Evolutionary conservation across 2,888 invertebrate genomes (phyloP).

Genomic region (Tinea semifulvella): DNA sequence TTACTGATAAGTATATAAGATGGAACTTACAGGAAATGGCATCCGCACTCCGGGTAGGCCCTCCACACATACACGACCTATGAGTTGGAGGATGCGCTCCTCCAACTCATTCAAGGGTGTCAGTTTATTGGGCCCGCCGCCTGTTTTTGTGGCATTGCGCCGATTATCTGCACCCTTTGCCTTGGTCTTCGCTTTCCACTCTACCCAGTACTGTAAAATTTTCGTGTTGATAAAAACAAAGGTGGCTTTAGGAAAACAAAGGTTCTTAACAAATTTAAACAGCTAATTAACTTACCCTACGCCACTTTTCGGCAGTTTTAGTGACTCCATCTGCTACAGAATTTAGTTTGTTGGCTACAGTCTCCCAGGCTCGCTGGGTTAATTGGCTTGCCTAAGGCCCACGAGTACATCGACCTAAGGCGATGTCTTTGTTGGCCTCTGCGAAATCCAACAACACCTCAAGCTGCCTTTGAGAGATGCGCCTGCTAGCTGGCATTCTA

Average conservation of each 20-base stretch:
- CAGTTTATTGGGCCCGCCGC: slow-evolving; percentile 12
- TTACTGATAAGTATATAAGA: slow-evolving; percentile 6
- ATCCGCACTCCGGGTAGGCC: slow-evolving; percentile 13
- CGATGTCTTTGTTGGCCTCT: background rate
- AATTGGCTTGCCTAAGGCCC: background rate
- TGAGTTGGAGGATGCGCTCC: slow-evolving; percentile 14
- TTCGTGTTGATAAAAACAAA: too few relatives aligned
- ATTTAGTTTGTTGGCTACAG: background rate
- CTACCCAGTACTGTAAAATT: slow-evolving; percentile 17
- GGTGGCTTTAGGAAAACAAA: background rate
- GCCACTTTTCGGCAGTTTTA: background rate
- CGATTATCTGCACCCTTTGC: slow-evolving; percentile 14
- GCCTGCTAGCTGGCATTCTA: too few relatives aligned
- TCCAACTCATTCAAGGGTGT: slow-evolving; percentile 13
- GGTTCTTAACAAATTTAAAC: background rate
- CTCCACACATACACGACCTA: slow-evolving; percentile 16
- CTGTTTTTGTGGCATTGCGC: slow-evolving; percentile 12
- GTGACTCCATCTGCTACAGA: background rate
- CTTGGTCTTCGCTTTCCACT: slow-evolving; percentile 16
- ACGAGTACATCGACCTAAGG: background rate
- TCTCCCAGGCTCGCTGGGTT: background rate
- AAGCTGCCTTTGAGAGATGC: background rate
- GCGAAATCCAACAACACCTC: background rate
- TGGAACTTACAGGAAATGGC: slow-evolving; percentile 11
- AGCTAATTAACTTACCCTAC: background rate